Conservation (phyloP, 1,140 invertebrate genomes). For the Anthonomus grandis region DNA sequence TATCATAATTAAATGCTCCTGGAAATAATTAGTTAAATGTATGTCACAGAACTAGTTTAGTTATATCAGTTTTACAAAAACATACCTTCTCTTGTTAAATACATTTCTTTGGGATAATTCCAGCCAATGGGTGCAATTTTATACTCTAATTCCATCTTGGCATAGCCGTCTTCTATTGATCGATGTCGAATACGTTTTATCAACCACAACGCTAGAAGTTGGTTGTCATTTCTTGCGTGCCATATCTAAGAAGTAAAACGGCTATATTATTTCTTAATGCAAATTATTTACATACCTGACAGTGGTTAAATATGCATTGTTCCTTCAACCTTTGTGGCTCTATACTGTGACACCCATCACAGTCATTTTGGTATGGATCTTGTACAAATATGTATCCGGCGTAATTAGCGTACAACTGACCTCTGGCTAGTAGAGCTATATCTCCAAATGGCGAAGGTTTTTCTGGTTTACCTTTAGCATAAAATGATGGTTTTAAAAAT, state of each 20-base stretch:
- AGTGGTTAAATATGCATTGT: slow-evolving; percentile 17
- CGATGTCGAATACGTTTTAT: slow-evolving; percentile 61
- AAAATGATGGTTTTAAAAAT: neutral
- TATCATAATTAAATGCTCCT: slow-evolving; percentile 39
- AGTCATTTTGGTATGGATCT: slow-evolving; percentile 53
- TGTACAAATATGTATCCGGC: slow-evolving; percentile 56
- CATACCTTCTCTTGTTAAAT: slow-evolving; percentile 27
- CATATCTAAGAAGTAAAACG: slow-evolving; percentile 19
- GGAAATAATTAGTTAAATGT: neutral
- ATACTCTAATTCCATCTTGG: slow-evolving; percentile 61
- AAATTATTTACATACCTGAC: slow-evolving; percentile 16
- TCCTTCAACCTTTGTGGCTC: neutral
- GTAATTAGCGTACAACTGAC: slow-evolving; percentile 54
- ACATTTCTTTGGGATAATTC: neutral
- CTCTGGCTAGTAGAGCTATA: slow-evolving; percentile 57
- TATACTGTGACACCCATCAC: slow-evolving; percentile 44
- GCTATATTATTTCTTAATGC: neutral
- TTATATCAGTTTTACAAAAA: slow-evolving; percentile 1
- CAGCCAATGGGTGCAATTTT: slow-evolving; percentile 55
- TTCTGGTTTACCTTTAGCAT: slow-evolving; percentile 31
- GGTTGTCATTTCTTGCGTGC: slow-evolving; percentile 43
- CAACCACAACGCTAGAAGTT: slow-evolving; percentile 59
- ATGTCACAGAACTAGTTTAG: too few relatives aligned
- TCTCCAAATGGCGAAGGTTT: slow-evolving; percentile 55
- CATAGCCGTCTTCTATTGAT: slow-evolving; percentile 48